Percentiles rank a stretch among this genome's conserved stretches.
Conservation (phyloP, 2,797 vertebrate species). For the Kryptopterus vitreolus region DNA sequence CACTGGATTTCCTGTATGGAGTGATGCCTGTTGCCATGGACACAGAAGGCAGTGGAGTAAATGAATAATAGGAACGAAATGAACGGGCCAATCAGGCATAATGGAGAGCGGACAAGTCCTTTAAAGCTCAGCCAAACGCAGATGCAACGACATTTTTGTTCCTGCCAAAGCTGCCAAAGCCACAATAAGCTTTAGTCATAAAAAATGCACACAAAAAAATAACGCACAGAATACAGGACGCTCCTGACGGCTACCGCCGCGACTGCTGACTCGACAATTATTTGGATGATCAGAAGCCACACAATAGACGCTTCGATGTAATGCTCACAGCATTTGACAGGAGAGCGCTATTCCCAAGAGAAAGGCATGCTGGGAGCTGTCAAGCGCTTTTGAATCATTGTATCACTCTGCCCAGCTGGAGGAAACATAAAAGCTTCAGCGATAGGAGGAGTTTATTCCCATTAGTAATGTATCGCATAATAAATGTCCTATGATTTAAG, state of each 20-base stretch:
- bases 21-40: slow-evolving; percentile 38
- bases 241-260: not conserved
- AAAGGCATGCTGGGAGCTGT: slow-evolving; percentile 47
- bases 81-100: slow-evolving; percentile 32
- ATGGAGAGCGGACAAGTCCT: slow-evolving; percentile 4
- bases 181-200: not conserved
- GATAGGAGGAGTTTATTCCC: slow-evolving; percentile 36
- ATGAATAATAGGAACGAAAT: slow-evolving; percentile 44
- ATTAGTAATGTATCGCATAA: slow-evolving; percentile 42
- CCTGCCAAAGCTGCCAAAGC: not conserved
- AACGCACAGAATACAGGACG: not conserved
- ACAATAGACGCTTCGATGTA: not conserved
- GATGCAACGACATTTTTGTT: not conserved
- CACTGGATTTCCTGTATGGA: slow-evolving; percentile 16
- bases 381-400: slow-evolving; percentile 23
- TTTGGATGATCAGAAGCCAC: not conserved
- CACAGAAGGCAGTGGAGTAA: slow-evolving; percentile 34
- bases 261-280: slow-evolving; percentile 12
- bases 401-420: slow-evolving; percentile 27
- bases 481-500: slow-evolving; percentile 32
- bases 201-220: slow-evolving; percentile 2
- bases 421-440: slow-evolving; percentile 41
- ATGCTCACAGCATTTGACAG: slow-evolving; percentile 13
- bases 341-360: slow-evolving; percentile 22
- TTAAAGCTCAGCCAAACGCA: not conserved